These are phyloP conservation scores for Spialia ferax DNA, from an alignment of 2,888 invertebrate genomes.

Conservation along the genomic window DNA sequence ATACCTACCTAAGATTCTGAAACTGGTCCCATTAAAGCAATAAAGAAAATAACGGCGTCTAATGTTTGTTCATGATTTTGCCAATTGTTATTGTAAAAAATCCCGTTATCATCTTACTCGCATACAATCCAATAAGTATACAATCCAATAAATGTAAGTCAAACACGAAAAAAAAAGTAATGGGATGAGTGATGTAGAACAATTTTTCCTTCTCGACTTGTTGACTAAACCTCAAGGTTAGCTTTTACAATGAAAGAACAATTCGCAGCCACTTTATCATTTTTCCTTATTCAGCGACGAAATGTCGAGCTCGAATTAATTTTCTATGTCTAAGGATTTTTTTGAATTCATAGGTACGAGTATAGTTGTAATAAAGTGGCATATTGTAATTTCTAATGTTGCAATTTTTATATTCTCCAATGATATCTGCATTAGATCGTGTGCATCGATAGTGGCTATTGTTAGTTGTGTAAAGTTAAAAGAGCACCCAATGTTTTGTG, in stretches of 20 bases:
- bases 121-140: constrained; percentile 7
- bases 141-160: constrained; percentile 29
- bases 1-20: too few species aligned
- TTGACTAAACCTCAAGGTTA: constrained; percentile 28
- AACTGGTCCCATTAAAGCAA: too few species aligned
- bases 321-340: constrained; percentile 23
- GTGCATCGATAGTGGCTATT: too few species aligned
- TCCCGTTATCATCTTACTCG: constrained; percentile 2
- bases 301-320: constrained; percentile 24
- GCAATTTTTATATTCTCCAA: not conserved
- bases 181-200: constrained; percentile 18
- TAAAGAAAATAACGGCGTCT: not conserved
- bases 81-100: not conserved
- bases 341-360: too few species aligned
- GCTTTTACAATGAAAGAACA: constrained; percentile 18
- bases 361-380: too few species aligned
- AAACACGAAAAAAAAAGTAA: constrained; percentile 22
- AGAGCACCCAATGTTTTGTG: too few species aligned
- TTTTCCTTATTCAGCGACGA: constrained; percentile 24
- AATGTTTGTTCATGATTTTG: not conserved
- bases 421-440: too few species aligned
- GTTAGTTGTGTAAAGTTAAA: too few species aligned
- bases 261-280: constrained; percentile 26
- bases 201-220: constrained; percentile 21
- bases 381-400: too few species aligned